Evolutionary conservation across 1,140 invertebrate species (phyloP).

Genomic region (Apocrypta bakeri): DNA sequence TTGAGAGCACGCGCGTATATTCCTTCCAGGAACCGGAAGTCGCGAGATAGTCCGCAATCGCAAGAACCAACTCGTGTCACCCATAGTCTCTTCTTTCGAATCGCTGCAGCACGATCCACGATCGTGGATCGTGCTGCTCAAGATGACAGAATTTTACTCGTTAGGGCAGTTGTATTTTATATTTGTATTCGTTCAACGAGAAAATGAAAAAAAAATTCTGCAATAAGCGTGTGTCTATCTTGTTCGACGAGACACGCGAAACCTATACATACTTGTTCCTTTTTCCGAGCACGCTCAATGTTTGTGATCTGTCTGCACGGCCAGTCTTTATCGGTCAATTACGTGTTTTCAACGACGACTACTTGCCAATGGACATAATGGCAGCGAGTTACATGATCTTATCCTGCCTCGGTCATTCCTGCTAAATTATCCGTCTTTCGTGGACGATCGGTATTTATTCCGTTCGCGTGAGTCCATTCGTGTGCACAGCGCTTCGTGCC

Average conservation of each 20-base stretch:
- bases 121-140: neutral
- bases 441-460: constrained; percentile 30
- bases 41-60: constrained; percentile 40
- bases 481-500: neutral
- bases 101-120: neutral
- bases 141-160: neutral
- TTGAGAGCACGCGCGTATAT: constrained; percentile 16
- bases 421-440: constrained; percentile 47
- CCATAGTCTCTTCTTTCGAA: neutral
- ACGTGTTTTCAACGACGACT: neutral
- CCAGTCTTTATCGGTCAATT: constrained; percentile 31
- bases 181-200: no score
- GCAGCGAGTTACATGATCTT: constrained; percentile 45
- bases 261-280: no score
- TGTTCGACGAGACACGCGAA: no score
- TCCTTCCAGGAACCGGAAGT: constrained; percentile 45
- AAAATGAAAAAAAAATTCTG: no score
- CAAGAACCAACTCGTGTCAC: constrained; percentile 8
- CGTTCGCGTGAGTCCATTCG: no score
- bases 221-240: no score
- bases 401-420: constrained; percentile 27
- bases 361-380: constrained; percentile 3
- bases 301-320: neutral
- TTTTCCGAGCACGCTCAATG: no score
- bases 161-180: no score